These are phyloP conservation scores for Platyscapa corneri DNA, from an alignment of 1,140 invertebrate genomes.

Conservation along the genomic window DNA sequence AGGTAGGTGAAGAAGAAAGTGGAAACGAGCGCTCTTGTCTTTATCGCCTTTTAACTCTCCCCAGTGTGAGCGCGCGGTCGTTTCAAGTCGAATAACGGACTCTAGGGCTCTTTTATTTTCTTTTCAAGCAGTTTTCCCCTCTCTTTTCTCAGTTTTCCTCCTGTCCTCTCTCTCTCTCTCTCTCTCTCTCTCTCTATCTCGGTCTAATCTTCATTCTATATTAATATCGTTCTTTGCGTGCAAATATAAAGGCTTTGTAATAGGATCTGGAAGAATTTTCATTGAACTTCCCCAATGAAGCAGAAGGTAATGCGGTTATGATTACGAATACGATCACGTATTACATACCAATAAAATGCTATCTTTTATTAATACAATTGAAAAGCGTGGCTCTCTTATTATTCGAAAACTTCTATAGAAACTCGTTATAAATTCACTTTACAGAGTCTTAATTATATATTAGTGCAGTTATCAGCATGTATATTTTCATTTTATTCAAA, in stretches of 20 bases:
- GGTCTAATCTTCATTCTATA: conserved; percentile 1
- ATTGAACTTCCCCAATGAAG: not conserved
- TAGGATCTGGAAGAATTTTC: not conserved
- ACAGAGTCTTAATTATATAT: not conserved
- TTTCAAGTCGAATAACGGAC: conserved; percentile 44
- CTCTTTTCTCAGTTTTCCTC: not conserved
- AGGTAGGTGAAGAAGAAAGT: not conserved
- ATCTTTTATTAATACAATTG: not conserved
- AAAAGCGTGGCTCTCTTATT: not conserved
- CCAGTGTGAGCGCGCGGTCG: not conserved
- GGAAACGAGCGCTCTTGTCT: conserved; percentile 29
- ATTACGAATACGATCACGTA: conserved; percentile 4
- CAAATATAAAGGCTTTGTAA: not conserved
- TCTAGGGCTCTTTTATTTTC: conserved; percentile 26
- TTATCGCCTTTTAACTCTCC: conserved; percentile 46
- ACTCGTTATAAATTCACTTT: not conserved
- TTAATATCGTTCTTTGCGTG: not conserved
- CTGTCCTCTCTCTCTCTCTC: not conserved
- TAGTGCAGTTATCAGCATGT: too few species aligned
- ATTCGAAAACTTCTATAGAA: not conserved
- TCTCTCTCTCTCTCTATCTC: not conserved
- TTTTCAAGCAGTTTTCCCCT: not conserved
- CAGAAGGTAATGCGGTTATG: not conserved
- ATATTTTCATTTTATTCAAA: too few species aligned
- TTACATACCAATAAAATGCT: not conserved